Percentiles rank a stretch among this genome's conserved stretches.
Conservation (phyloP, 2,888 invertebrate species). For the Euzophera pinguis region DNA sequence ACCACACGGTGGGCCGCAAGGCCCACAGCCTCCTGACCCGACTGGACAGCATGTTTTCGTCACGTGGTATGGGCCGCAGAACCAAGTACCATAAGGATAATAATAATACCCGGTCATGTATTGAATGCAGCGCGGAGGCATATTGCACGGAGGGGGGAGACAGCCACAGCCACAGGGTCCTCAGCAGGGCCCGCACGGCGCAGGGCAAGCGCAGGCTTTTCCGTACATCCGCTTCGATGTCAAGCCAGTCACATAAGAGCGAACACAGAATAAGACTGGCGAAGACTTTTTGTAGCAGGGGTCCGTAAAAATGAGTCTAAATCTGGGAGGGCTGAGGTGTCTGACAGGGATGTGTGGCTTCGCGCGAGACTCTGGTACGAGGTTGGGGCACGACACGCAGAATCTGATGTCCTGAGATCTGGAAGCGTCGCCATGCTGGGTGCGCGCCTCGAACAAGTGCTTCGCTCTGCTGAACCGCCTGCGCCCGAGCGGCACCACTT, state of each 20-base stretch:
- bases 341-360: slow-evolving; percentile 21
- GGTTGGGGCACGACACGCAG: slow-evolving; percentile 45
- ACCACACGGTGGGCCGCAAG: slow-evolving; percentile 36
- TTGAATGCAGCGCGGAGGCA: slow-evolving; percentile 37
- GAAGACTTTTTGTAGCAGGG: neutral
- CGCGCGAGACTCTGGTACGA: slow-evolving; percentile 27
- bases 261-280: neutral
- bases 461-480: slow-evolving; percentile 34
- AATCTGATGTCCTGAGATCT: slow-evolving; percentile 27
- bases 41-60: slow-evolving; percentile 16
- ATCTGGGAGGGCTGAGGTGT: slow-evolving; percentile 30
- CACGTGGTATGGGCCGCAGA: slow-evolving; percentile 23
- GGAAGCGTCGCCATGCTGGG: slow-evolving; percentile 22
- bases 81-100: slow-evolving; percentile 29
- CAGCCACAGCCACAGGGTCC: slow-evolving; percentile 22
- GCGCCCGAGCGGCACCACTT: slow-evolving; percentile 28
- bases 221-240: slow-evolving; percentile 29
- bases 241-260: neutral
- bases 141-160: slow-evolving; percentile 23
- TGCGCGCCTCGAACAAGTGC: slow-evolving; percentile 27
- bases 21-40: slow-evolving; percentile 35
- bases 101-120: slow-evolving; percentile 48
- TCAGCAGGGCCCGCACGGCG: slow-evolving; percentile 41
- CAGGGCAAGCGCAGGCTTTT: slow-evolving; percentile 30
- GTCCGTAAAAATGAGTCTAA: slow-evolving; percentile 19